Evolutionary conservation across 2,113 vertebrate genomes (phyloP).

Genomic region (Podarcis raffonei): DNA sequence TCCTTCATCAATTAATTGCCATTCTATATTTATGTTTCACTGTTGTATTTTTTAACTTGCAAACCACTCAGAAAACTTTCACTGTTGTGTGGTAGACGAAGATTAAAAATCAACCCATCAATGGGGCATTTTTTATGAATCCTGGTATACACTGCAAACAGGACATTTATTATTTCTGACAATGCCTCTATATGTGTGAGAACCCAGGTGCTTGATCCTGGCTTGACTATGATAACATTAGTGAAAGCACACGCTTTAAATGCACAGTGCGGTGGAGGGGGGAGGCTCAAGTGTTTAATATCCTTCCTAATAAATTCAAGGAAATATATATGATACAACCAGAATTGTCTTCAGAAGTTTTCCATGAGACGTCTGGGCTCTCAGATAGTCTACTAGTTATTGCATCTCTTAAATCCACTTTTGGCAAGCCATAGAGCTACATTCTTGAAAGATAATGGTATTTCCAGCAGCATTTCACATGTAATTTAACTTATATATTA

Average conservation of each 20-base stretch:
- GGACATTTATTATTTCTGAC: not conserved
- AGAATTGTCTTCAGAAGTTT: not conserved
- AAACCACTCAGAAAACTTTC: not conserved
- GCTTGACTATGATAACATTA: not conserved
- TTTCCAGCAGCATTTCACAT: not conserved
- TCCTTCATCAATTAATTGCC: too few species aligned
- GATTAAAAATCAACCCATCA: not conserved
- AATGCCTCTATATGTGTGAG: not conserved
- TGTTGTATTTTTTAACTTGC: not conserved
- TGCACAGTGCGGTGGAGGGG: not conserved
- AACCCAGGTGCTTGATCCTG: not conserved
- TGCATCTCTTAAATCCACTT: slow-evolving; percentile 24
- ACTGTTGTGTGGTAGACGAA: not conserved
- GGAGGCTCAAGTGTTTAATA: not conserved
- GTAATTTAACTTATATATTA: slow-evolving; percentile 8
- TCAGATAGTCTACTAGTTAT: not conserved
- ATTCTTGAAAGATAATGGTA: not conserved
- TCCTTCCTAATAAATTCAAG: not conserved
- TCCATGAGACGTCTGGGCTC: slow-evolving; percentile 1
- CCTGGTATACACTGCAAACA: not conserved
- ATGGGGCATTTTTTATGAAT: not conserved
- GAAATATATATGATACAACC: not conserved
- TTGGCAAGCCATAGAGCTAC: not conserved
- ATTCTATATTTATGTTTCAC: not conserved
- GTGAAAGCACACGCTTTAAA: not conserved